These are phyloP conservation scores for Callionymus lyra DNA, from an alignment of 2,113 vertebrate genomes.

Conservation along the genomic window DNA sequence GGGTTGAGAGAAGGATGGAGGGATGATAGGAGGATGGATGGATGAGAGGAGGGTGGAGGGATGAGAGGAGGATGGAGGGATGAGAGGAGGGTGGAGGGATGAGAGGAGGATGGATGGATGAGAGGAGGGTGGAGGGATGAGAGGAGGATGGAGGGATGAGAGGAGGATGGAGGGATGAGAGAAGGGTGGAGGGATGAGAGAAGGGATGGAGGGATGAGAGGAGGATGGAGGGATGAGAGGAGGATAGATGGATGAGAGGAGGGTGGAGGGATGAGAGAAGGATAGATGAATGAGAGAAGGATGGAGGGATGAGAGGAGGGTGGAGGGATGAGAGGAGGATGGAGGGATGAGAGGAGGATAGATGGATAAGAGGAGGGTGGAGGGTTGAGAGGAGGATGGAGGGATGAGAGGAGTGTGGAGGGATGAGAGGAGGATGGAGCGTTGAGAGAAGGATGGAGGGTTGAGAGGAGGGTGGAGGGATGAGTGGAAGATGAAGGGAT, in stretches of 20 bases:
- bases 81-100: neutral
- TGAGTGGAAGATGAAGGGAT: neutral
- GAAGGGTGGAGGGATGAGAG: neutral
- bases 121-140: neutral
- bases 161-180: conserved; percentile 13
- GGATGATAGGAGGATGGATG: neutral
- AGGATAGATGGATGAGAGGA: neutral
- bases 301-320: no score
- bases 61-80: conserved; percentile 7
- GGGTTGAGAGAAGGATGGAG: conserved; percentile 12
- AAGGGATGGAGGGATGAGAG: neutral
- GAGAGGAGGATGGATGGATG: neutral
- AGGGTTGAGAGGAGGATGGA: conserved; percentile 13
- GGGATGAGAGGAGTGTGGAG: neutral
- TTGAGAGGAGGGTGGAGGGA: neutral
- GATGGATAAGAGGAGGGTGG: no score
- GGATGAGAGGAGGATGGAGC: neutral
- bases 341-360: neutral
- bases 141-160: neutral
- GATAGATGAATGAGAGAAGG: no score
- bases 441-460: conserved; percentile 9
- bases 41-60: conserved; percentile 3
- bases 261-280: neutral
- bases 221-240: no score
- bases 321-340: neutral